Percentiles rank a stretch among this genome's conserved stretches.
These are phyloP conservation scores for Vidua chalybeata DNA, from an alignment of 2,113 vertebrate species.

Conservation along the genomic window DNA sequence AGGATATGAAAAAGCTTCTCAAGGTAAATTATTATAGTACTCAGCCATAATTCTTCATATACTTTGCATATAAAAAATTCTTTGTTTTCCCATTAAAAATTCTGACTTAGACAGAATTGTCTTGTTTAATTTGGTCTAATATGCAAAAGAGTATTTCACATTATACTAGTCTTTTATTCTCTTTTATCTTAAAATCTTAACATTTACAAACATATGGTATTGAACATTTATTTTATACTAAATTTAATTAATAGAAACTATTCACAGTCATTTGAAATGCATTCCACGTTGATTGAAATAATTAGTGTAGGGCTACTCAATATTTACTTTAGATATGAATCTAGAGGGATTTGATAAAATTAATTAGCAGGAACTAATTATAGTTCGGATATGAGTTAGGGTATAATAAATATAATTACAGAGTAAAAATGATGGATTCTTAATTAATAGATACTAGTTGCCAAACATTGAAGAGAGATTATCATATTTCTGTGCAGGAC, in stretches of 20 bases:
- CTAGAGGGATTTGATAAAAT: conserved; percentile 82
- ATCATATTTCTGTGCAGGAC: conserved; percentile 75
- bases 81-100: background rate
- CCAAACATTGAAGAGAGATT: conserved; percentile 75
- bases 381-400: conserved; percentile 81
- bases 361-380: conserved; percentile 84
- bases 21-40: background rate
- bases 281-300: conserved; percentile 80
- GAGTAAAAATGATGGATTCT: conserved; percentile 76
- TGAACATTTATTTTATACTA: conserved; percentile 73
- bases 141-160: background rate
- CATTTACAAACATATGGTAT: conserved; percentile 70
- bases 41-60: background rate
- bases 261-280: conserved; percentile 76
- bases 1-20: background rate
- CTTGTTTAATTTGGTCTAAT: background rate
- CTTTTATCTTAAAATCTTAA: conserved; percentile 34
- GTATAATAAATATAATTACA: conserved; percentile 84
- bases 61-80: background rate
- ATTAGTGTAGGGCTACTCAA: conserved; percentile 83
- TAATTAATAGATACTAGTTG: conserved; percentile 82
- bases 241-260: conserved; percentile 76
- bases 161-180: background rate
- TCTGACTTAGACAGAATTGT: background rate
- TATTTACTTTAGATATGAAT: conserved; percentile 85